A percentile compares a stretch with the other conserved stretches of the same genome.
Conservation (phyloP, 2,888 invertebrate genomes). For the Lissocephala sabroskyi region DNA sequence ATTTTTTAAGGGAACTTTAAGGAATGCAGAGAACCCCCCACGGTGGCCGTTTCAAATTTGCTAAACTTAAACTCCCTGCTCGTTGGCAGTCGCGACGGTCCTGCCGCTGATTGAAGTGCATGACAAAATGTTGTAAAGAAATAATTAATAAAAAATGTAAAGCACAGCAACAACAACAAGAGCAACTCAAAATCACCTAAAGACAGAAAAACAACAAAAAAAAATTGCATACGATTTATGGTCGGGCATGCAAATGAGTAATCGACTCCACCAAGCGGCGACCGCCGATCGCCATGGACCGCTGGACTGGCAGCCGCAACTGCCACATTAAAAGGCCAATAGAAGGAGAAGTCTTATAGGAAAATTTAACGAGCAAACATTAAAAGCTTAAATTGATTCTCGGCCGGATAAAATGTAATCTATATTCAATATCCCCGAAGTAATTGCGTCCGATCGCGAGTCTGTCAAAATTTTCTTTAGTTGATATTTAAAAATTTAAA, state of each 20-base stretch:
- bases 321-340: conserved; percentile 32
- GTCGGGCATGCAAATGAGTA: conserved; percentile 62
- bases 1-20: too few species aligned
- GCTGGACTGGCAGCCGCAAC: conserved; percentile 3
- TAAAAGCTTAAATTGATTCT: too few species aligned
- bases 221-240: conserved; percentile 59
- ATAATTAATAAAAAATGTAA: conserved; percentile 52
- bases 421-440: too few species aligned
- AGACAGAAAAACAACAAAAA: conserved; percentile 36
- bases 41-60: too few species aligned
- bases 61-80: too few species aligned
- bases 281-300: conserved; percentile 22
- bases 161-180: background rate
- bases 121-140: conserved; percentile 52
- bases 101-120: too few species aligned
- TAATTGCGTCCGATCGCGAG: too few species aligned
- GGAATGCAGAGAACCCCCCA: too few species aligned
- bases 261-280: conserved; percentile 38
- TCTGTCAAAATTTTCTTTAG: too few species aligned
- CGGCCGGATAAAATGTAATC: too few species aligned
- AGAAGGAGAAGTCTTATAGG: conserved; percentile 54
- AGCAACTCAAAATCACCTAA: conserved; percentile 3
- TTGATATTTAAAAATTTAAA: too few species aligned
- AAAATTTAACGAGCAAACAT: conserved; percentile 58
- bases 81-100: too few species aligned